Evolutionary conservation across 1,140 invertebrate genomes (phyloP).

Genomic region (Zaprionus vittiger): DNA sequence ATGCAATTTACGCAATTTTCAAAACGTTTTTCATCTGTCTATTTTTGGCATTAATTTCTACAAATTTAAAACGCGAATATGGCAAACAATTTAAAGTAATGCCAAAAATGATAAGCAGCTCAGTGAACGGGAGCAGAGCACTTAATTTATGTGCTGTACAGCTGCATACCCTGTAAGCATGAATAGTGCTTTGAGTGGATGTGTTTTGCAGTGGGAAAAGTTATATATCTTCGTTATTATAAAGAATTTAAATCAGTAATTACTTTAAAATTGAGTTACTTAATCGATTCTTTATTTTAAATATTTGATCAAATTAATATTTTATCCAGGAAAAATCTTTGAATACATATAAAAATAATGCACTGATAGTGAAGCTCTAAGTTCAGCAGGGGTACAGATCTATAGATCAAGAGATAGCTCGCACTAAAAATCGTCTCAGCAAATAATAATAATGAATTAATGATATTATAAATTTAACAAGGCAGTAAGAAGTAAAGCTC

Average conservation of each 20-base stretch:
- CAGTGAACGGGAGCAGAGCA: no score
- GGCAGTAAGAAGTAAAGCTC: no score
- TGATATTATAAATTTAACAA: no score
- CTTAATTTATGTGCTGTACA: no score
- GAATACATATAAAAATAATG: no score
- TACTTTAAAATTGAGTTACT: not conserved
- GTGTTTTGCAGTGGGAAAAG: not conserved
- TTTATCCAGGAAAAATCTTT: no score
- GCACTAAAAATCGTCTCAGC: no score
- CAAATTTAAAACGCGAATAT: not conserved
- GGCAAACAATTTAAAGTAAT: not conserved
- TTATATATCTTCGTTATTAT: not conserved
- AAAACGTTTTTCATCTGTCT: not conserved
- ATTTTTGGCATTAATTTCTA: not conserved
- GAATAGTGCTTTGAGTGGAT: not conserved
- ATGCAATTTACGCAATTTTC: slow-evolving; percentile 21
- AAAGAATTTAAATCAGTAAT: not conserved
- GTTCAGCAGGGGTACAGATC: no score
- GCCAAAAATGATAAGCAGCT: not conserved
- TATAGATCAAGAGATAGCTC: no score
- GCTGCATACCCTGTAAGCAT: not conserved
- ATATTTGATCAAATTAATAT: no score
- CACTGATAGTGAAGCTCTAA: no score
- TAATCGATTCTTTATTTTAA: not conserved
- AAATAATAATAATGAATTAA: no score